Evolutionary conservation across 2,113 vertebrate genomes (phyloP), one percentile per base, ranked within the genome.

Genomic region (Clarias gariepinus): DNA sequence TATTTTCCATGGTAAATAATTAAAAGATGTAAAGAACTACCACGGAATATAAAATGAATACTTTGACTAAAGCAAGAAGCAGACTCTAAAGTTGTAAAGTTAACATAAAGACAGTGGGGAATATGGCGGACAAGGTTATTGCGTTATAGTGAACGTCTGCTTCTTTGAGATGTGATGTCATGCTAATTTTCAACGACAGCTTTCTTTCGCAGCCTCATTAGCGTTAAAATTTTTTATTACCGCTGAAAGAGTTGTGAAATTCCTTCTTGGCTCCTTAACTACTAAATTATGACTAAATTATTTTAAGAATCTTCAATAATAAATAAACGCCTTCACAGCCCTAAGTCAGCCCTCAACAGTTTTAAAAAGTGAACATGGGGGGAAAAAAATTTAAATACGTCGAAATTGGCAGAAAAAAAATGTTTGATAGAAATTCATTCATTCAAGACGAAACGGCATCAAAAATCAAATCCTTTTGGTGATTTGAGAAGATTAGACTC

Each of bases 251-350:
- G 52, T 57, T 78, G 74, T 18, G 74, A 81, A 80, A 80, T 60
- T 68, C 61, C 60, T 82, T 28, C 23, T 66, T 68, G 81, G 78
- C 55, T 60, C 55, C 55, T 60, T 60, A 60, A 13, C 78, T 80
- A 23, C 18, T 79, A 79, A 79, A 57, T 57, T 58, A 79, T 79
- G 78, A 60, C 57, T 80, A 36, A 60, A 80, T 79, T 4, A 30
- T 80, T 60, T 60, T 60, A 80, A 60, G n/a, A 18, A 23, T 21
- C 57, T 60, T 80, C 19, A 80, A 80, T 80, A 80, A 80, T 80
- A 80, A 41, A 81, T 36, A 60, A 61, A 61, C 4, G 0, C 11
- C 25, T 41, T 41, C 28, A 61, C 30, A 61, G 30, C 78, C 21
- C 30, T 55, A 55, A 28, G 47, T 28, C 52, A 28, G 78, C 10